phyloP scores from a whole-genome alignment of 2,113 vertebrate genomes.

The Micronycteris hirsuta region DNA sequence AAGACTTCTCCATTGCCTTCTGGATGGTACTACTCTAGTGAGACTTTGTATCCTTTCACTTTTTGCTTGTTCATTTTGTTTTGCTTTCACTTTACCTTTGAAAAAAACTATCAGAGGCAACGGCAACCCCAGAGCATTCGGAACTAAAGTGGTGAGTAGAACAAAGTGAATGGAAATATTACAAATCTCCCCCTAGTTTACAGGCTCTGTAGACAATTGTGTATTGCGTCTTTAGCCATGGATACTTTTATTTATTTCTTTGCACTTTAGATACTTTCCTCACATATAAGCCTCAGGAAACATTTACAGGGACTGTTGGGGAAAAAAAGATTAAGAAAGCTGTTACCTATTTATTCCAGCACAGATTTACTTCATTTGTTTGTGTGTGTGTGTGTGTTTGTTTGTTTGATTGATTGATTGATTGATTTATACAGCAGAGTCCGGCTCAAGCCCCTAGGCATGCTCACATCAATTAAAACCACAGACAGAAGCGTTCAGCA shows the following conservation, averaged over 20 bases:
- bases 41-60: neutral
- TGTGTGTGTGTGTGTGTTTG: slow-evolving; percentile 49
- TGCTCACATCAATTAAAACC: slow-evolving; percentile 70
- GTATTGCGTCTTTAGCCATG: neutral
- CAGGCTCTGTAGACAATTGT: neutral
- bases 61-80: neutral
- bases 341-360: slow-evolving; percentile 52
- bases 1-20: neutral
- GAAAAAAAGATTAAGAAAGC: slow-evolving; percentile 32
- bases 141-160: neutral
- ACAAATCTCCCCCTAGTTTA: neutral
- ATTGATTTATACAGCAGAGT: slow-evolving; percentile 70
- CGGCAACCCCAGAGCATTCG: neutral
- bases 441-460: slow-evolving; percentile 55
- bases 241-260: slow-evolving; percentile 45
- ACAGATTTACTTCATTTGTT: slow-evolving; percentile 60
- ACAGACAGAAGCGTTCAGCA: slow-evolving; percentile 64
- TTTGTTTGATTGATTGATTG: slow-evolving; percentile 68
- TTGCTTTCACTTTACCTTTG: neutral
- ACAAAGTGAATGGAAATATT: neutral
- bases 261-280: slow-evolving; percentile 24
- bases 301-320: neutral
- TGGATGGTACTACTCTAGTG: neutral
- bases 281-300: neutral
- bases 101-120: slow-evolving; percentile 17